These are phyloP conservation scores for Acinonyx jubatus DNA, from an alignment of 2,113 vertebrate genomes.

Conservation along the genomic window DNA sequence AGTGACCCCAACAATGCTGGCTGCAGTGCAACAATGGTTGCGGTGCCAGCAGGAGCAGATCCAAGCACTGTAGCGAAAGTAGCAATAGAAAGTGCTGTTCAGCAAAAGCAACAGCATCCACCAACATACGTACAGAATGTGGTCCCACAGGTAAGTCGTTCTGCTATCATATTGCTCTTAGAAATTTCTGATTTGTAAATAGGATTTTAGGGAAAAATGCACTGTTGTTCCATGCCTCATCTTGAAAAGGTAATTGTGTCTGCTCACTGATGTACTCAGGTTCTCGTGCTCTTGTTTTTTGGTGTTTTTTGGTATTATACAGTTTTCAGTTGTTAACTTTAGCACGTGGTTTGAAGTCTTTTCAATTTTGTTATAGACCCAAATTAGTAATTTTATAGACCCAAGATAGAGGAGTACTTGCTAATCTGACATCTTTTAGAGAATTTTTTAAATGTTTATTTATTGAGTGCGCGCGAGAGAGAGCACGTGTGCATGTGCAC, in stretches of 20 bases:
- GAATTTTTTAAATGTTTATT: not conserved
- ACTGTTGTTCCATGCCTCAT: not conserved
- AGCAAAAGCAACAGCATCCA: conserved; percentile 95
- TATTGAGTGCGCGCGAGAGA: accelerated
- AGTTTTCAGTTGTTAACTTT: conserved; percentile 51
- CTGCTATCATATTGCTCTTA: conserved; percentile 61
- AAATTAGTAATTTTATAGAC: conserved; percentile 25
- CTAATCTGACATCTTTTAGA: not conserved
- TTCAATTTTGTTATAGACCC: not conserved
- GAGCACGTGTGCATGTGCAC: too few relatives aligned
- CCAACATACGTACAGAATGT: conserved; percentile 89
- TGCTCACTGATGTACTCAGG: not conserved
- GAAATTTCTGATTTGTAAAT: conserved; percentile 48
- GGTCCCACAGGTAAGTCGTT: conserved; percentile 91
- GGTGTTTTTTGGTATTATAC: not conserved
- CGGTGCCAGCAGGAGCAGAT: conserved; percentile 97
- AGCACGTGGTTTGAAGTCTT: not conserved
- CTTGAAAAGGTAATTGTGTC: not conserved
- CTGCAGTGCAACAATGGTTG: conserved; percentile 98
- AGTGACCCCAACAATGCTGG: conserved; percentile 99
- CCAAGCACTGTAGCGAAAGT: conserved; percentile 99
- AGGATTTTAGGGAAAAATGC: not conserved
- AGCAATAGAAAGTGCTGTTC: conserved; percentile 99
- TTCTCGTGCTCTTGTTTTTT: not conserved
- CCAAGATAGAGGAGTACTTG: not conserved